These are phyloP conservation scores for Phylloscopus trochilus DNA, from an alignment of 2,113 vertebrate species.

Conservation along the genomic window DNA sequence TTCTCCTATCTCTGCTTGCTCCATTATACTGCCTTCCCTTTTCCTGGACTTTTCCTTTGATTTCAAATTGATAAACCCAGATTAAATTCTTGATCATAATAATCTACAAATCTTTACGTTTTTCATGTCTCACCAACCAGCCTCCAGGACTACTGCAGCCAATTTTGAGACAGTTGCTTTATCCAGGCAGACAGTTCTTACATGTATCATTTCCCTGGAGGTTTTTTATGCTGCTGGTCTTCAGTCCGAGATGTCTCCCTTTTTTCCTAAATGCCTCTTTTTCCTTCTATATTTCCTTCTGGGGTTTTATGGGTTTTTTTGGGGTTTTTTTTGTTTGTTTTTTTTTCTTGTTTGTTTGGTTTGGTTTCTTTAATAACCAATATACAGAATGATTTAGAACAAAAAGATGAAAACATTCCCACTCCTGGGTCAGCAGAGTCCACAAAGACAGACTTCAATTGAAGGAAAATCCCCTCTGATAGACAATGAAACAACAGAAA, in stretches of 20 bases:
- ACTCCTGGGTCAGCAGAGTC: background rate
- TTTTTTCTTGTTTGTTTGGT: background rate
- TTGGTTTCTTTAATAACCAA: background rate
- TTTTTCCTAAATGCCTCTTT: background rate
- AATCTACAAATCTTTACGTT: background rate
- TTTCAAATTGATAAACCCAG: background rate
- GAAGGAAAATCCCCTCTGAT: background rate
- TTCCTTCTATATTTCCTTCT: background rate
- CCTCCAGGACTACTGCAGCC: background rate
- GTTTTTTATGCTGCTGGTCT: background rate
- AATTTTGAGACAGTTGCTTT: background rate
- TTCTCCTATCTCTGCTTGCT: background rate
- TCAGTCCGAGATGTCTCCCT: background rate
- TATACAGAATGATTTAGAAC: background rate
- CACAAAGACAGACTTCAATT: background rate
- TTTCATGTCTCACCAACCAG: background rate
- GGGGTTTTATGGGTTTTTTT: background rate
- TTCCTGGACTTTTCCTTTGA: background rate
- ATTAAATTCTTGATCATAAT: background rate
- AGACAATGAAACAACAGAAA: background rate
- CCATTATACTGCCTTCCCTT: background rate
- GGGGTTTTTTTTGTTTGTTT: background rate
- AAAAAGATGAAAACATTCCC: background rate
- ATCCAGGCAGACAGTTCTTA: slow-evolving; percentile 29
- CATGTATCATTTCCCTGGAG: background rate